Percentiles rank a stretch among this genome's conserved stretches.
Evolutionary conservation across 2,113 vertebrate species (phyloP).

Genomic region (Circaetus cinerascens): DNA sequence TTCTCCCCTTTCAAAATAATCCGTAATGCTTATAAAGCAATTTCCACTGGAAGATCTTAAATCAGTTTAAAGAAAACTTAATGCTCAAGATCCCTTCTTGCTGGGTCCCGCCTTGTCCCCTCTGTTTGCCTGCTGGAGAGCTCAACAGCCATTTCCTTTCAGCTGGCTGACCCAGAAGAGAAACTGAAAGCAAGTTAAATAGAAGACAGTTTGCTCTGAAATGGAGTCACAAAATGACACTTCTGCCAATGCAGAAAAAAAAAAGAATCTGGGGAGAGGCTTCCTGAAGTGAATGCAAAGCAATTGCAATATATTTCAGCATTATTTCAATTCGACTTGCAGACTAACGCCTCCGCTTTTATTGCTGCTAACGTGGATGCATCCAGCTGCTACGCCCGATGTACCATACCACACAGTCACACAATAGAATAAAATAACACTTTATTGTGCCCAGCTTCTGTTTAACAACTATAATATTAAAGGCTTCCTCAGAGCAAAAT

Average conservation of each 20-base stretch:
- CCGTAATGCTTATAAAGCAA: neutral
- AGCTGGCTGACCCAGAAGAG: neutral
- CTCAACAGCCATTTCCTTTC: neutral
- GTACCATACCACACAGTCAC: neutral
- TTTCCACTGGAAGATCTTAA: neutral
- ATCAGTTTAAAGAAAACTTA: neutral
- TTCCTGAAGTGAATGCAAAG: constrained; percentile 7
- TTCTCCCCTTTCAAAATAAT: neutral
- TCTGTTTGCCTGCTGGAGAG: neutral
- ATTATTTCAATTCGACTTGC: neutral
- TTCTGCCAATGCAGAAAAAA: neutral
- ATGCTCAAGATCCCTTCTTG: neutral
- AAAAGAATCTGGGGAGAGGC: neutral
- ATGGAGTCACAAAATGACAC: neutral
- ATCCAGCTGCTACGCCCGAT: neutral
- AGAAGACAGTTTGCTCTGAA: neutral
- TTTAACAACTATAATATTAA: neutral
- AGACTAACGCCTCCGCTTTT: neutral
- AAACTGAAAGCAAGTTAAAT: neutral
- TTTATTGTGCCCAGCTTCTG: constrained; percentile 34
- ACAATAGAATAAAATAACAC: constrained; percentile 5
- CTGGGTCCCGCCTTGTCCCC: neutral
- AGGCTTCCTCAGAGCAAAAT: neutral
- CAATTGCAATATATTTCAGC: neutral
- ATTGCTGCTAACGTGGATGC: neutral